These are phyloP conservation scores for Hypsibius dujardini DNA, from an alignment of 1,140 invertebrate species.

Conservation along the genomic window DNA sequence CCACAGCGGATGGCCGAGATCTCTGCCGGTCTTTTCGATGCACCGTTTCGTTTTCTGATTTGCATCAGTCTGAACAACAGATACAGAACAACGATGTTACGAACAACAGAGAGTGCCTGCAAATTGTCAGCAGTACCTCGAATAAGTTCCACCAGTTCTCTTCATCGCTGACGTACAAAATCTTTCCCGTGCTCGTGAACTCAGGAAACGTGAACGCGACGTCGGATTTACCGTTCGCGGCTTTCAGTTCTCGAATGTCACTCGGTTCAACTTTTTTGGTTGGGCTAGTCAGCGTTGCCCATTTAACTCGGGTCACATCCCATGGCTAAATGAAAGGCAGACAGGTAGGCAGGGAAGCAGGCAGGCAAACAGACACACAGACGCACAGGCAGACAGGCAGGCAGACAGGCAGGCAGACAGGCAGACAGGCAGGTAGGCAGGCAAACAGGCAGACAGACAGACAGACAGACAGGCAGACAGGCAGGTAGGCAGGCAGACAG, in stretches of 20 bases:
- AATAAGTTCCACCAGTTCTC: slow-evolving; percentile 1
- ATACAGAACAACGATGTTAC: background rate
- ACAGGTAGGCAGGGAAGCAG: background rate
- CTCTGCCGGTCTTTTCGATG: background rate
- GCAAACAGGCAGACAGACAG: too few species aligned
- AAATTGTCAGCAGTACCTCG: background rate
- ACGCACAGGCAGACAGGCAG: background rate
- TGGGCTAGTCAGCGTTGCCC: background rate
- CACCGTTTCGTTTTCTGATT: background rate
- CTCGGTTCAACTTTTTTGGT: background rate
- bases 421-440: too few species aligned
- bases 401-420: too few species aligned
- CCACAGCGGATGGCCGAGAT: slow-evolving; percentile 4
- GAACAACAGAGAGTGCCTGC: too few species aligned
- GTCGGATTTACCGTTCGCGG: background rate
- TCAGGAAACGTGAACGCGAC: background rate
- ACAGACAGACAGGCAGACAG: too few species aligned
- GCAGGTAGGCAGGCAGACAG: too few species aligned
- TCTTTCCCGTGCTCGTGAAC: background rate
- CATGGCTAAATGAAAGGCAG: background rate
- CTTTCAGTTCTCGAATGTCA: background rate
- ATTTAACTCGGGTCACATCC: slow-evolving; percentile 1
- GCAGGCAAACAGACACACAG: background rate
- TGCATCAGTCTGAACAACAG: slow-evolving; percentile 10
- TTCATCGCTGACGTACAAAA: slow-evolving; percentile 7